Percentiles rank a stretch among this genome's conserved stretches.
These are phyloP conservation scores for Cristatella mucedo DNA, from an alignment of 2,888 invertebrate species.

Conservation along the genomic window DNA sequence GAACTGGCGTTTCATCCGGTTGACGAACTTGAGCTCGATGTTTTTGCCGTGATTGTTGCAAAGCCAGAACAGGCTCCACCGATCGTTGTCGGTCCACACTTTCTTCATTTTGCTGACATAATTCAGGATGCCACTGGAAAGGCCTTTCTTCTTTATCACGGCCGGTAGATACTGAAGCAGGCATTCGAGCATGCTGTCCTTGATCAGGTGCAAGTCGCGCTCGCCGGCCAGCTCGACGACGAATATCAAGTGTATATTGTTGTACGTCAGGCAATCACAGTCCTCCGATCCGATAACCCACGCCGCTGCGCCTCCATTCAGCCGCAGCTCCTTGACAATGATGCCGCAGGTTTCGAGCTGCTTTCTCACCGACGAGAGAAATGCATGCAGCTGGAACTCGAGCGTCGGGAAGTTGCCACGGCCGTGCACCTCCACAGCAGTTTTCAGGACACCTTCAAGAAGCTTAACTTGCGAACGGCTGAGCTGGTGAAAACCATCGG, in stretches of 20 bases:
- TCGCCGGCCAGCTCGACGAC: conserved; percentile 65
- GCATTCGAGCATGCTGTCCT: conserved; percentile 80
- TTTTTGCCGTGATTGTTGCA: conserved; percentile 64
- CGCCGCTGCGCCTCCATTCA: conserved; percentile 93
- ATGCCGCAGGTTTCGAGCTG: conserved; percentile 65
- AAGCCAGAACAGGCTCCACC: conserved; percentile 96
- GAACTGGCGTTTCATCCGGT: conserved; percentile 92
- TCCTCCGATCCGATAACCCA: conserved; percentile 72
- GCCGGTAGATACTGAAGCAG: conserved; percentile 66
- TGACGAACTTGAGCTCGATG: conserved; percentile 96
- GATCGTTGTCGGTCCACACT: conserved; percentile 61
- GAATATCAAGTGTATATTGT: conserved; percentile 96
- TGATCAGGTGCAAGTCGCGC: conserved; percentile 77
- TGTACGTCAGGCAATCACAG: conserved; percentile 49
- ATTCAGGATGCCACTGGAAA: conserved; percentile 71
- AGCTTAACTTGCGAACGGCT: conserved; percentile 83
- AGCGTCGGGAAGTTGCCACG: conserved; percentile 49
- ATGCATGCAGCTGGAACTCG: conserved; percentile 64
- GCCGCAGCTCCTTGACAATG: conserved; percentile 58
- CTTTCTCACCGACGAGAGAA: conserved; percentile 75
- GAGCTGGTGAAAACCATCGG: too few species aligned
- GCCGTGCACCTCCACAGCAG: conserved; percentile 77
- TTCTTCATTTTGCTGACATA: conserved; percentile 99
- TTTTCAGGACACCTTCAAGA: conserved; percentile 86
- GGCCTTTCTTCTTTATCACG: conserved; percentile 63